Evolutionary conservation across 2,797 vertebrate genomes (phyloP), one percentile per base, ranked within the genome.

Genomic region (Phalanger gymnotis): DNA sequence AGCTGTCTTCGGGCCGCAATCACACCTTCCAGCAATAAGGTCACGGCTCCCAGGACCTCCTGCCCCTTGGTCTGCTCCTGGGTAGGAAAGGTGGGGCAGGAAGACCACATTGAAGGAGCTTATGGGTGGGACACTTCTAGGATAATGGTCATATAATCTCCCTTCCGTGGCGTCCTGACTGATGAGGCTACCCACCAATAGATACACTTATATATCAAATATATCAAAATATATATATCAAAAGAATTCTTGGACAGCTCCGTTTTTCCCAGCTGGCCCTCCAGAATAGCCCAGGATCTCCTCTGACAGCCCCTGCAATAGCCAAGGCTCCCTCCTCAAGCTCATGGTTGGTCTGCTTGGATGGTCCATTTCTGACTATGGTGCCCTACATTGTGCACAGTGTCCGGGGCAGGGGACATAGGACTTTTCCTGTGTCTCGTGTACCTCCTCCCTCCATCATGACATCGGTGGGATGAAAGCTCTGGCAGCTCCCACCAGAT

Each of bases 51-150:
- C 52, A 98, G 96, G 53, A 98, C 97, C 93, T 99, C 99, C 93
- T 93, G 98, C 53, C 96, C 95, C 97, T 98, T 99, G 97, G 89
- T 98, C 96, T 98, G 98, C 0, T 98, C 98, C 99, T 99, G 96
- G 96, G 93, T 94, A 55, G 96, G 91, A 61, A 53, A 95, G n/a
- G 92, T 97, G 94, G 27, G 90, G 81, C 92, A 95, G 57, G 91
- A 1, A 0, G 90, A 90, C 53, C 13, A 91, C 94, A 96, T 96
- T 91, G 90, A 98, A 95, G 97, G 96, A 81, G 87, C 92, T 47
- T 91, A 90, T 1, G 96, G 97, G 97, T 55, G 96, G 98, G 95
- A 97, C 96, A 90, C 53, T 66, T 52, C 5, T 2, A 81, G 95
- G 96, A 96, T 61, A 81, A 14, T 7, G 13, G 6, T 10, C 73